phyloP scores from a whole-genome alignment of 1,140 invertebrate species.

The Diachasma alloeum region DNA sequence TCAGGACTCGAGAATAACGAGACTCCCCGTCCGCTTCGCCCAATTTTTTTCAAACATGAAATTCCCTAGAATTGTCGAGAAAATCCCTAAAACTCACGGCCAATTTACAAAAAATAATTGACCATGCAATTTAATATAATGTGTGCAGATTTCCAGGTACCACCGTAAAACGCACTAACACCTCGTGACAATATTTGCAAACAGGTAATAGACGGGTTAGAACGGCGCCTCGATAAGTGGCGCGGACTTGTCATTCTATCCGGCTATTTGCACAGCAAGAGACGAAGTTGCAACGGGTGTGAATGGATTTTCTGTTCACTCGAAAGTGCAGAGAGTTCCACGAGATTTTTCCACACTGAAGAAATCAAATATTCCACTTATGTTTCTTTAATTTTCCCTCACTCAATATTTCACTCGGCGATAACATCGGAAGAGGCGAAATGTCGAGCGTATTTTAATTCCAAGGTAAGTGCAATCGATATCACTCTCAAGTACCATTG shows the following conservation, averaged over 20 bases:
- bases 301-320: constrained; percentile 46
- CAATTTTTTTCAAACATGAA: too few relatives aligned
- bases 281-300: constrained; percentile 34
- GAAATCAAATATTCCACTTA: background rate
- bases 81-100: background rate
- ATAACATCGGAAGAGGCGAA: background rate
- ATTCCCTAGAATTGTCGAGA: too few relatives aligned
- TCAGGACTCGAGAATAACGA: too few relatives aligned
- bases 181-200: constrained; percentile 49
- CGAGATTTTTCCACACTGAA: constrained; percentile 37
- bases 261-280: background rate
- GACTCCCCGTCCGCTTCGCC: too few relatives aligned
- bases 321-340: constrained; percentile 33
- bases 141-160: constrained; percentile 1
- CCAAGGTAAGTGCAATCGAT: background rate
- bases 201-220: constrained; percentile 54
- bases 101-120: constrained; percentile 1
- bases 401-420: background rate
- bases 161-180: constrained; percentile 43
- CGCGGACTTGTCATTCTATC: constrained; percentile 37
- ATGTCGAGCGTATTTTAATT: background rate
- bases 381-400: background rate
- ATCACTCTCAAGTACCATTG: background rate
- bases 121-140: constrained; percentile 1
- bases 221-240: constrained; percentile 53